phyloP scores from a whole-genome alignment of 2,113 vertebrate genomes.

The Ciconia maguari region DNA sequence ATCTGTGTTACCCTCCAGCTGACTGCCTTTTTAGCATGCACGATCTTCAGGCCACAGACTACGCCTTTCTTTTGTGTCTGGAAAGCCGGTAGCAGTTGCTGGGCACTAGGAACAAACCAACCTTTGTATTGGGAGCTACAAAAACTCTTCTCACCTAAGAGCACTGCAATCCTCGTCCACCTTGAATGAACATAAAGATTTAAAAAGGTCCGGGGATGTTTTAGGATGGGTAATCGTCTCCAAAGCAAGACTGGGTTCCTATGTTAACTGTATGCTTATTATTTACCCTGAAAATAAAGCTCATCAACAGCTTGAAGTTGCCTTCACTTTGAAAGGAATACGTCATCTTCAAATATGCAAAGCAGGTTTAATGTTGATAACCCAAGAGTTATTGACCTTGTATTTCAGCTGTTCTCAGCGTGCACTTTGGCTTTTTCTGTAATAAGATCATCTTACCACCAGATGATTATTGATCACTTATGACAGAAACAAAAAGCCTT shows the following conservation, averaged over 20 bases:
- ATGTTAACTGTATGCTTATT: neutral
- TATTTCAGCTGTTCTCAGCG: slow-evolving; percentile 26
- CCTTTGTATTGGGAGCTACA: neutral
- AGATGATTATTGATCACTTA: slow-evolving; percentile 55
- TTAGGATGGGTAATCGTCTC: neutral
- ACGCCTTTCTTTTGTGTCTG: slow-evolving; percentile 69
- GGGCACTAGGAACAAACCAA: slow-evolving; percentile 33
- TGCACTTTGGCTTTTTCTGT: slow-evolving; percentile 53
- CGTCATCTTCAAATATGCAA: slow-evolving; percentile 42
- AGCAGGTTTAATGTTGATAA: slow-evolving; percentile 14
- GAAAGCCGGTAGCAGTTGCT: slow-evolving; percentile 46
- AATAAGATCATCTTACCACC: slow-evolving; percentile 52
- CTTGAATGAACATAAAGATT: neutral
- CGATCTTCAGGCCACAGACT: slow-evolving; percentile 62
- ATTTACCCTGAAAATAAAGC: neutral
- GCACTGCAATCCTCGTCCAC: neutral
- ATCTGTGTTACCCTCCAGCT: slow-evolving; percentile 19
- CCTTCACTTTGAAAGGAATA: slow-evolving; percentile 44
- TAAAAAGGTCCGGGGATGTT: neutral
- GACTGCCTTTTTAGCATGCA: slow-evolving; percentile 63
- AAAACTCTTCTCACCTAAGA: slow-evolving; percentile 25
- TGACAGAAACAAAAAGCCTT: slow-evolving; percentile 50
- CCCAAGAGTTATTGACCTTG: slow-evolving; percentile 46
- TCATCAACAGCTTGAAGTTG: slow-evolving; percentile 29
- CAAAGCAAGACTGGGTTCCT: neutral